Percentiles rank a stretch among this genome's conserved stretches.
Evolutionary conservation across 1,140 invertebrate species (phyloP).

Genomic region (Drosophila elegans): DNA sequence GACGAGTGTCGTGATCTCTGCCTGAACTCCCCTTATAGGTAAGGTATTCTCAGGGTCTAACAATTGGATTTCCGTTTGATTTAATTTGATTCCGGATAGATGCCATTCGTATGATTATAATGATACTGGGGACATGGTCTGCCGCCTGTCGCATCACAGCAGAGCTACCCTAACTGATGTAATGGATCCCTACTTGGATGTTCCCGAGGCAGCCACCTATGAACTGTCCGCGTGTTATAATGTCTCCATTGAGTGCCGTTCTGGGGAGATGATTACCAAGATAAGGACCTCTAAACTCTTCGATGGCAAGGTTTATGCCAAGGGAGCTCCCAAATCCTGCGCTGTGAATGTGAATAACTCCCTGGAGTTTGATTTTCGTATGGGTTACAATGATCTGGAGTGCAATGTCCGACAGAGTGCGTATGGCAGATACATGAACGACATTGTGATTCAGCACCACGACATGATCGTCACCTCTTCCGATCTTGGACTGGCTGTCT

Average conservation of each 20-base stretch:
- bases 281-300: conserved; percentile 96
- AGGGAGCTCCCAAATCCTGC: conserved; percentile 96
- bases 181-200: conserved; percentile 95
- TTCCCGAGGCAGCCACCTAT: conserved; percentile 94
- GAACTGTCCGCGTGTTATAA: conserved; percentile 97
- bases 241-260: conserved; percentile 95
- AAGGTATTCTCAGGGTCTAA: conserved; percentile 18
- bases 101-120: conserved; percentile 97
- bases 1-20: conserved; percentile 95
- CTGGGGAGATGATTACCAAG: conserved; percentile 95
- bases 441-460: conserved; percentile 96
- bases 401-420: conserved; percentile 95
- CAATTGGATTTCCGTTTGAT: background rate
- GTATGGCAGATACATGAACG: conserved; percentile 93
- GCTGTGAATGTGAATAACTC: conserved; percentile 93
- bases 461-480: conserved; percentile 97
- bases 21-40: conserved; percentile 92
- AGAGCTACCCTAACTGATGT: conserved; percentile 94
- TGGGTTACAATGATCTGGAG: conserved; percentile 95
- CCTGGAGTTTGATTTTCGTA: conserved; percentile 93
- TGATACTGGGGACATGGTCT: conserved; percentile 96
- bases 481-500: conserved; percentile 96
- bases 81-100: conserved; percentile 73
- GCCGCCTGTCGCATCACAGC: conserved; percentile 95
- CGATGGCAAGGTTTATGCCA: conserved; percentile 97